Evolutionary conservation across 1,140 invertebrate species (phyloP), one percentile per base, ranked within the genome.

Genomic region (Bombus fervidus): DNA sequence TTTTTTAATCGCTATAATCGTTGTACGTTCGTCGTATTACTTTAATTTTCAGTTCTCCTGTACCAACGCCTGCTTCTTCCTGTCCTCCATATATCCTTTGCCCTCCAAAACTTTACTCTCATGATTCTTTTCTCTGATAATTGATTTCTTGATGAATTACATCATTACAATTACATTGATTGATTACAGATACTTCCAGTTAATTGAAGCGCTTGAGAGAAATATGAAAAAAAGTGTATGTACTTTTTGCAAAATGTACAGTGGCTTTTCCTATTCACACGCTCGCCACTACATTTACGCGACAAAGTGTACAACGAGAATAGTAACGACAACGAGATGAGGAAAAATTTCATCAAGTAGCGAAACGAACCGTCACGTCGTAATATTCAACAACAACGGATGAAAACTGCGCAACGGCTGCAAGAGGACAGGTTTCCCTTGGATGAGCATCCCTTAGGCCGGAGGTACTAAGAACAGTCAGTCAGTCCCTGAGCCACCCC

Each of bases 401-500:
- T 34, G 18, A 34, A 37, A 79, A 79, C 9, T 68, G 62, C 22
- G 62, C 62, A 41, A 22, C 66, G 34, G 18, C 34, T 28, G 41
- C 6, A 8, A 15, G 28, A 31, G n/a, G 28, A 25, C 57, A 62
- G 37, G 57, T 78, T 68, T 9, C 5, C 15, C 22, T 12, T 34
- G 3, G 10, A 34, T 15, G 53, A 28, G 37, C 13, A 18, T 41
- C 34, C 68, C 34, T 73, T 43, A 25, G n/a, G 34, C 6, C 76
- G 13, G 57, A 88, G 89, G 89, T 81, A 39, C 88, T 47, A 28
- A 66, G 85, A 82, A 71, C 53, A 28, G 66, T 62, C 66, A 59
- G 68, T 64, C 75, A 37, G 86, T 90, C 83, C 89, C 89, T 91
- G 90, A 83, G 66, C 84, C 47, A 88, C 81, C 89, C 89, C 89